Conservation (phyloP, 2,888 invertebrate species). For the Lamproptera curius region DNA sequence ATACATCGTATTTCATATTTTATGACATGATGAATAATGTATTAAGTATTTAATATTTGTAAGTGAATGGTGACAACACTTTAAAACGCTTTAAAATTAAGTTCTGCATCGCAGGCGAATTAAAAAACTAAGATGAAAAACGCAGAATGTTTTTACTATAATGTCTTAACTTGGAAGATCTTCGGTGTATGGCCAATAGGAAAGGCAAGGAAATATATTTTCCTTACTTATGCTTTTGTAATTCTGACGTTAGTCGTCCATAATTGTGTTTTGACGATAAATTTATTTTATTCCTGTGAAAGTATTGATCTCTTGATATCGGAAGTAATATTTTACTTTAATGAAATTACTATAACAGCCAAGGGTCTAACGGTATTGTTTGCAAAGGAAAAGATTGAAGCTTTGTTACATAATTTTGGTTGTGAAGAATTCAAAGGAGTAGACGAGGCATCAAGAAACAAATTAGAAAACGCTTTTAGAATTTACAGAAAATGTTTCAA, state of each 20-base stretch:
- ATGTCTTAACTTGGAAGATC: constrained; percentile 19
- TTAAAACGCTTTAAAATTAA: no score
- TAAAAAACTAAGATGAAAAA: neutral
- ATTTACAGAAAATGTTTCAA: constrained; percentile 1
- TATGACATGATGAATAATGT: no score
- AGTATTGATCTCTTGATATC: constrained; percentile 3
- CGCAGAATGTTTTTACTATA: constrained; percentile 11
- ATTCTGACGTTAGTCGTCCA: constrained; percentile 1
- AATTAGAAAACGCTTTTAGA: neutral
- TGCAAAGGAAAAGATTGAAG: constrained; percentile 33
- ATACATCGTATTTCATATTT: no score
- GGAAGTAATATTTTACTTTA: constrained; percentile 23
- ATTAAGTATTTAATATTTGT: no score
- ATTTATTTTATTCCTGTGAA: constrained; percentile 7
- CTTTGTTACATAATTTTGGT: constrained; percentile 40
- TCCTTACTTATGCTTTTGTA: constrained; percentile 1
- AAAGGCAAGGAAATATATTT: constrained; percentile 14
- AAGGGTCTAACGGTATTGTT: constrained; percentile 45
- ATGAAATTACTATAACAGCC: constrained; percentile 21
- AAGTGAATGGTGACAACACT: no score
- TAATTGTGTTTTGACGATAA: constrained; percentile 4
- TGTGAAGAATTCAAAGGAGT: constrained; percentile 38
- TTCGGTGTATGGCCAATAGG: constrained; percentile 20
- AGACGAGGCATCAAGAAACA: constrained; percentile 30
- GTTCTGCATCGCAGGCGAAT: no score